Conservation (phyloP, 1,140 invertebrate genomes). For the Caligus rogercresseyi region DNA sequence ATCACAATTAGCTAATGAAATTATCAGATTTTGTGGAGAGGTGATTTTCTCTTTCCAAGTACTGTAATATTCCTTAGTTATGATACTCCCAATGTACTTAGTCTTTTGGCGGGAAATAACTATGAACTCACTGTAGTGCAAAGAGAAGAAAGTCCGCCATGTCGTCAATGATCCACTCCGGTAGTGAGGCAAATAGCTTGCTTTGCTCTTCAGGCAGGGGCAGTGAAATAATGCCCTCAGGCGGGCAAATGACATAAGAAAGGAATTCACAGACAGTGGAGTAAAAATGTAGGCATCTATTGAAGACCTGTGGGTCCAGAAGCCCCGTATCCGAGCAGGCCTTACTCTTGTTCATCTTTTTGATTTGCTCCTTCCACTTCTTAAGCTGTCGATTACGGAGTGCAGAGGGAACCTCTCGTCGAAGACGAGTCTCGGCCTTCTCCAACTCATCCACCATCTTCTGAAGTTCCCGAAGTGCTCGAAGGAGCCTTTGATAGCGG, state of each 20-base stretch:
- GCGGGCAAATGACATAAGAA: conserved; percentile 23
- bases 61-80: too few relatives aligned
- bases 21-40: too few relatives aligned
- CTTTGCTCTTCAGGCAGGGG: conserved; percentile 42
- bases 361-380: conserved; percentile 60
- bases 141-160: conserved; percentile 86
- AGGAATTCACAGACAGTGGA: conserved; percentile 60
- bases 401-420: conserved; percentile 44
- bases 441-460: conserved; percentile 68
- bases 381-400: conserved; percentile 61
- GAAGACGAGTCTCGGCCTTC: conserved; percentile 61
- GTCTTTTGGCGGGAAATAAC: too few relatives aligned
- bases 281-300: conserved; percentile 62
- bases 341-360: conserved; percentile 42
- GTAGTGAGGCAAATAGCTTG: conserved; percentile 62
- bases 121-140: conserved; percentile 47
- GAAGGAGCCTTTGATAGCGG: conserved; percentile 60
- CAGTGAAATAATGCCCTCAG: conserved; percentile 23
- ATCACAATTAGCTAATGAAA: too few relatives aligned
- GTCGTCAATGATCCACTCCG: conserved; percentile 92
- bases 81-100: too few relatives aligned
- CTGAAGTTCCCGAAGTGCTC: conserved; percentile 70
- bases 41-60: too few relatives aligned
- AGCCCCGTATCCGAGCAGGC: conserved; percentile 70
- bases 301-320: conserved; percentile 57